These are phyloP conservation scores for Amniataba percoides DNA, from an alignment of 2,797 vertebrate genomes.

Conservation along the genomic window DNA sequence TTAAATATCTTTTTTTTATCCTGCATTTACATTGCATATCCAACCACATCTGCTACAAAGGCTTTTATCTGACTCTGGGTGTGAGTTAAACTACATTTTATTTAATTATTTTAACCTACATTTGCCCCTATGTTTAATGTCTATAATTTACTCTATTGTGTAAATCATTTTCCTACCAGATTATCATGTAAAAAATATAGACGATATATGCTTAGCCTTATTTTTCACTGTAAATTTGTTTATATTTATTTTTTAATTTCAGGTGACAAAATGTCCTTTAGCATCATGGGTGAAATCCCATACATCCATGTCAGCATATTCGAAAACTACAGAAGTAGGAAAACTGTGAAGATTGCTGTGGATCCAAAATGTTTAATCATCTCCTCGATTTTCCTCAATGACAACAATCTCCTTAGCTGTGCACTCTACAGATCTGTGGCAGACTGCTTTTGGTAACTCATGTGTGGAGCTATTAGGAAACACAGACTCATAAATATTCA, in stretches of 20 bases:
- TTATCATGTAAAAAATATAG: no score
- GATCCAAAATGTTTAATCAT: neutral
- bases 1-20: neutral
- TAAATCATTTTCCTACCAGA: neutral
- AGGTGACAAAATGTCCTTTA: neutral
- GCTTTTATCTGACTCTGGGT: neutral
- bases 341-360: neutral
- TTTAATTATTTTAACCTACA: neutral
- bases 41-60: neutral
- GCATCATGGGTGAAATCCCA: neutral
- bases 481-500: neutral
- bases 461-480: neutral
- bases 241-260: neutral
- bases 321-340: neutral
- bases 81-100: neutral
- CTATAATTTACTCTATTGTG: neutral
- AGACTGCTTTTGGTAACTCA: neutral
- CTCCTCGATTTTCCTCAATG: neutral
- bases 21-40: neutral
- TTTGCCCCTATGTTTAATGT: neutral
- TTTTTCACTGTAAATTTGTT: neutral
- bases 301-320: neutral
- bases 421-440: neutral
- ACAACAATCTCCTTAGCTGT: neutral
- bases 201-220: no score